Evolutionary conservation across 1,140 invertebrate species (phyloP), one percentile per base, ranked within the genome.

Genomic region (Neuroterus valhalla): DNA sequence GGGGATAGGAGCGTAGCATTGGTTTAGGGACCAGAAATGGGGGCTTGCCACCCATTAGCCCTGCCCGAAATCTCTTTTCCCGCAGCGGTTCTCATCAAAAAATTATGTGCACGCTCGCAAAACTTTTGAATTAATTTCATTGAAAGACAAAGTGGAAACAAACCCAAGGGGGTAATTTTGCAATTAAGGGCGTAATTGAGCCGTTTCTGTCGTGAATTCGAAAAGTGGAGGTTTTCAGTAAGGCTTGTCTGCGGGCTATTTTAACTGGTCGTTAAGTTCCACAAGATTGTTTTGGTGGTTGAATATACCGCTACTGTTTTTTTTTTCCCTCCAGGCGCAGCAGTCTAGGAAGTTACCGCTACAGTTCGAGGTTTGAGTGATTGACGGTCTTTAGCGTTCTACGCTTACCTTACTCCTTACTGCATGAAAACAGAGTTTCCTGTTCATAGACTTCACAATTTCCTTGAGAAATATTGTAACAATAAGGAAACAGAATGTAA

Each of bases 211-310:
- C 8, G 11, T 62, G 1, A 38, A 26, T 38, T 38, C 31, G 31
- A 38, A 38, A 38, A 38, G 31, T 38, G 31, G 6, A 38, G 31
- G 31, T 10, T 38, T 8, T 38, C 6, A 38, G 10, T 38, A 5
- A 62, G 21, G 0, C 14, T 62, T 15, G 14, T 38, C n/a, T 26
- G 23, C 26, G 23, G 26, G 55, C 55, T 62, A 14, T 31, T 38
- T 8, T 10, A 31, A 15, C 52, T 23, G 55, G n/a, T 62, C 15
- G 21, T 62, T 62, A 62, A 62, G 55, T 62, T 62, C 55, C 55
- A 23, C 14, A 62, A 62, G 55, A 62, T 62, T 26, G 55, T 62
- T 62, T 62, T 62, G 55, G 55, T n/a, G 55, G 55, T 38, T 62
- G n/a, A 23, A 62, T 62, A 62, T 38, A 62, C 55, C 55, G 55